Evolutionary conservation across 2,113 vertebrate species (phyloP), one percentile per base, ranked within the genome.

Genomic region (Erythrocebus patas): DNA sequence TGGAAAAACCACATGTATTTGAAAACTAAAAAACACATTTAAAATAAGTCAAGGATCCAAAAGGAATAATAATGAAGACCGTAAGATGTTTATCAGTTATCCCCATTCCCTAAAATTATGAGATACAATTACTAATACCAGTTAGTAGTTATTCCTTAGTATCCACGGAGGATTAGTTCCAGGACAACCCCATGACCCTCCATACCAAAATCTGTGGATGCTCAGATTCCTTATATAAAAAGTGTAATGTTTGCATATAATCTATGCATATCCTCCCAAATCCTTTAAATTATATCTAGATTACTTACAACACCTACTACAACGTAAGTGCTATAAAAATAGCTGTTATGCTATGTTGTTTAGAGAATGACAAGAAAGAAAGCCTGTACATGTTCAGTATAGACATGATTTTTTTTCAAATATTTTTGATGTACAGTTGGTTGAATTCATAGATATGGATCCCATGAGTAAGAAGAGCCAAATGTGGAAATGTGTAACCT

Each of bases 1-100:
- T 27, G 82, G 12, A 95, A 91, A 97, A 96, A 79, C 43, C 52
- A 75, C 52, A 88, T 70, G 10, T 43, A 76, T 72, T 89, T 96
- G 50, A 13, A 91, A 96, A 95, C 61, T 75, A 83, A 70, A 27
- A 93, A 89, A 92, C 3, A 78, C 52, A 66, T 66, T 87, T 76
- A 81, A 90, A 92, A 95, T 38, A 96, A 81, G 14, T 48, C 12
- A 76, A 20, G 10, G 32, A 12, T 89, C 52, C 93, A 70, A 66
- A 75, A 72, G 10, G 7, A 91, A 52, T 61, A 81, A 55, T 55
- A 75, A 45, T 40, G 5, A 48, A 94, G 23, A 79, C 35, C 18
- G 3, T 40, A 72, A 96, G 92, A 94, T 96, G 8, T 80, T 94
- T 79, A 59, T 75, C 83, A 38, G 3, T 32, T 94, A 27, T 40